These are phyloP conservation scores for Pseudobourletiella spinata DNA, from an alignment of 1,140 invertebrate genomes.

Conservation along the genomic window DNA sequence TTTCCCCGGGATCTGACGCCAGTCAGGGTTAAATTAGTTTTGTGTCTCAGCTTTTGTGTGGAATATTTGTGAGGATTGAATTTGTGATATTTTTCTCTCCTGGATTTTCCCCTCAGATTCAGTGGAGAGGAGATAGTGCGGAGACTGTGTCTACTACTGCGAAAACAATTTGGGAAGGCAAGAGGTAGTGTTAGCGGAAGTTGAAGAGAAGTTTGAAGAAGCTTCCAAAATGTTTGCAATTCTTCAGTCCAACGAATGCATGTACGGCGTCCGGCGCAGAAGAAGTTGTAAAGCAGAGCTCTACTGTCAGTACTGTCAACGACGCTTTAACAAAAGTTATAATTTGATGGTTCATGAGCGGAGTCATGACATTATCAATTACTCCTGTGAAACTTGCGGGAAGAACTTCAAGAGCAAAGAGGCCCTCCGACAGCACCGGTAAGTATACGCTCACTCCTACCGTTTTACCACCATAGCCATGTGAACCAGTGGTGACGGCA, in stretches of 20 bases:
- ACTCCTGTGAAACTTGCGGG: conserved; percentile 96
- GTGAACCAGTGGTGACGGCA: too few relatives aligned
- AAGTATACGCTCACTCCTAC: conserved; percentile 38
- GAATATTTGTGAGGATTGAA: too few relatives aligned
- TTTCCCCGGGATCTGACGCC: too few relatives aligned
- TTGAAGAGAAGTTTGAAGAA: too few relatives aligned
- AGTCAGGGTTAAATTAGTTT: too few relatives aligned
- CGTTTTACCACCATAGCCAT: neutral
- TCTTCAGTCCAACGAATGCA: conserved; percentile 7
- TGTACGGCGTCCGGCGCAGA: conserved; percentile 2
- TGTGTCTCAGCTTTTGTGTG: too few relatives aligned
- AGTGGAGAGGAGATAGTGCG: too few relatives aligned
- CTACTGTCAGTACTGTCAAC: conserved; percentile 97
- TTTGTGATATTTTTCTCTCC: too few relatives aligned
- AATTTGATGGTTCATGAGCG: conserved; percentile 99
- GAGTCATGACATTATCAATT: conserved; percentile 95
- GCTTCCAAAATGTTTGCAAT: conserved; percentile 22
- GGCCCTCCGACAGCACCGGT: conserved; percentile 92
- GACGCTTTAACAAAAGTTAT: conserved; percentile 98
- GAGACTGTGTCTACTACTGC: too few relatives aligned
- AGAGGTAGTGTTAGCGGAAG: too few relatives aligned
- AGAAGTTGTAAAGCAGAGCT: conserved; percentile 40
- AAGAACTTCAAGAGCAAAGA: conserved; percentile 97
- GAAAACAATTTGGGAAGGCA: too few relatives aligned
- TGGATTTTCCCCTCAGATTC: too few relatives aligned